Percentiles rank a stretch among this genome's conserved stretches.
Evolutionary conservation across 2,888 invertebrate species (phyloP).

Genomic region (Cerceris rybyensis): DNA sequence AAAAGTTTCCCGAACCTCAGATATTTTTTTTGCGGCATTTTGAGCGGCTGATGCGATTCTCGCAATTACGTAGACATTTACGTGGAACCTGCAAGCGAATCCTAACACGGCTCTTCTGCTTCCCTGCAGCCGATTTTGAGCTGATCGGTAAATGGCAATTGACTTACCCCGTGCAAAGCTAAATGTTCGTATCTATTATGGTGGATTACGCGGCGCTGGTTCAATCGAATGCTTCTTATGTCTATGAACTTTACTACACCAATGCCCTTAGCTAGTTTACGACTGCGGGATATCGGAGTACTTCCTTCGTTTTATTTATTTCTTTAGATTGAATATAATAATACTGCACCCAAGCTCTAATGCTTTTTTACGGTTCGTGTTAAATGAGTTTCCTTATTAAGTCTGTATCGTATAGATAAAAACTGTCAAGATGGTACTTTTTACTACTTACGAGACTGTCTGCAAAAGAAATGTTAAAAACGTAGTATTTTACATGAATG

Average conservation of each 20-base stretch:
- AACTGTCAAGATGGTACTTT: too few species aligned
- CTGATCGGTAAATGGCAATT: not conserved
- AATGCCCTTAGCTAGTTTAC: too few species aligned
- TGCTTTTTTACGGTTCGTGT: too few species aligned
- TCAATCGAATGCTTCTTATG: not conserved
- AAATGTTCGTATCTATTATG: not conserved
- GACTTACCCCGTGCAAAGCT: not conserved
- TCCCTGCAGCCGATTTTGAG: not conserved
- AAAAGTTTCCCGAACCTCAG: constrained; percentile 26
- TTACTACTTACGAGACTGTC: too few species aligned
- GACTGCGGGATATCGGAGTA: too few species aligned
- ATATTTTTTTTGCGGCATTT: constrained; percentile 4
- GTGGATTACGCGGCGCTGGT: not conserved
- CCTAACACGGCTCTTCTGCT: not conserved
- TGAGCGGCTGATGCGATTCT: not conserved
- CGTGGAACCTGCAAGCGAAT: not conserved
- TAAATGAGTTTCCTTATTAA: too few species aligned
- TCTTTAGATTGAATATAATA: too few species aligned
- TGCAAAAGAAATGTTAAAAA: too few species aligned
- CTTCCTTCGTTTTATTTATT: too few species aligned
- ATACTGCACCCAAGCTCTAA: too few species aligned
- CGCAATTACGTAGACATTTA: not conserved
- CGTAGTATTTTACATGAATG: too few species aligned
- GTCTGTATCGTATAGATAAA: too few species aligned
- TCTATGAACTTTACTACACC: not conserved